phyloP scores from a whole-genome alignment of 2,113 vertebrate species.

The Manacus vitellinus region DNA sequence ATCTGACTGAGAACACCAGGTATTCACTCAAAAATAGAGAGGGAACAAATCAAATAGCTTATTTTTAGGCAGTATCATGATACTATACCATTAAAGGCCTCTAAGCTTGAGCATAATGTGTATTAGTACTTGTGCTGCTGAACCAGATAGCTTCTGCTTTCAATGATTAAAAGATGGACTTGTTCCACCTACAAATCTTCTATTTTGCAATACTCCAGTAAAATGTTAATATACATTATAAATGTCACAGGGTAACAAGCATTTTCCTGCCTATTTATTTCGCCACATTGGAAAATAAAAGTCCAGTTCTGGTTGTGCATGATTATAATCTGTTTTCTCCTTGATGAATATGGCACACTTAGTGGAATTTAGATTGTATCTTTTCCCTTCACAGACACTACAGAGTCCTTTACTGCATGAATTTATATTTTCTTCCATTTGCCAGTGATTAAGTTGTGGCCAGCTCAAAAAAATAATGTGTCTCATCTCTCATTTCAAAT shows the following conservation, averaged over 20 bases:
- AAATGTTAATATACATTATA: not conserved
- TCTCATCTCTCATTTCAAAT: not conserved
- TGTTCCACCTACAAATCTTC: not conserved
- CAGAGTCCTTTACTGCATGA: not conserved
- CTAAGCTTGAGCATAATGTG: not conserved
- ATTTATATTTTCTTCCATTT: not conserved
- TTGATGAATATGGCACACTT: not conserved
- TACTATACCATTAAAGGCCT: not conserved
- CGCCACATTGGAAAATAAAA: not conserved
- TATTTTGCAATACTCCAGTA: not conserved
- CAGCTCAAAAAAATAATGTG: not conserved
- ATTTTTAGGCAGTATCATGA: not conserved
- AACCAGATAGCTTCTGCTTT: not conserved
- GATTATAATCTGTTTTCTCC: not conserved
- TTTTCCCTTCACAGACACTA: not conserved
- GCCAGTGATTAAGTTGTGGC: accelerated
- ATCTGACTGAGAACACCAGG: not conserved
- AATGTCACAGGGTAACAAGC: not conserved
- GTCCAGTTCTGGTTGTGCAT: not conserved
- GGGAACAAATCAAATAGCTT: not conserved
- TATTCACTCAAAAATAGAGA: not conserved
- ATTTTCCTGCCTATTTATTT: not conserved
- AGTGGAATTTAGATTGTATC: not conserved
- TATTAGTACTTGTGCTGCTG: not conserved
- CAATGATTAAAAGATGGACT: not conserved